These are phyloP conservation scores for Yoshiicerus persimilis DNA, from an alignment of 1,140 invertebrate species.

Conservation along the genomic window DNA sequence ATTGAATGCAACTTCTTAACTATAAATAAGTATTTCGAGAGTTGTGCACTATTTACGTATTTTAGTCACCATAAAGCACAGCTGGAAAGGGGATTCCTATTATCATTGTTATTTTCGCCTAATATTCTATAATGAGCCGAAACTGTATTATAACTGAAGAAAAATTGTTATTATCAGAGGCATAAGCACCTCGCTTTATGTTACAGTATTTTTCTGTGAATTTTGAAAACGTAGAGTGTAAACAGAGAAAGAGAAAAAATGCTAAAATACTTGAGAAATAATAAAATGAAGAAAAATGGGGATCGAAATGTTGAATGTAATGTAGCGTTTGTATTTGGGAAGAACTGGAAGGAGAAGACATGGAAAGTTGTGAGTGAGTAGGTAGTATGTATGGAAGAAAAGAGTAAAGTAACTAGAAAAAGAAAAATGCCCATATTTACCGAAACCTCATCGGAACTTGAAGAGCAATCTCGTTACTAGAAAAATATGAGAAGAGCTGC, in stretches of 20 bases:
- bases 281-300: not conserved
- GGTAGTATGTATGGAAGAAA: not conserved
- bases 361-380: not conserved
- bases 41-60: not conserved
- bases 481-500: constrained; percentile 28
- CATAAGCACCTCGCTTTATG: not conserved
- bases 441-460: constrained; percentile 25
- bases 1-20: not conserved
- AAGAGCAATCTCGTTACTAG: constrained; percentile 28
- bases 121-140: not conserved
- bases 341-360: not conserved
- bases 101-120: not conserved
- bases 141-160: not conserved
- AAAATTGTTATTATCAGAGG: not conserved
- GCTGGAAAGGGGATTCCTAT: not conserved
- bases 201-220: not conserved
- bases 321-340: no score
- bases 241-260: not conserved
- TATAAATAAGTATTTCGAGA: not conserved
- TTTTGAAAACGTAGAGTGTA: not conserved
- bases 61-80: not conserved
- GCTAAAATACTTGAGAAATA: not conserved
- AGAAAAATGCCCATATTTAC: constrained; percentile 15
- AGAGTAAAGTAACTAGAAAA: not conserved
- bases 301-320: no score